Base-by-base conservation (phyloP, 92 coral and sea anemone genomes). In the Phymanthus crucifer region DNA sequence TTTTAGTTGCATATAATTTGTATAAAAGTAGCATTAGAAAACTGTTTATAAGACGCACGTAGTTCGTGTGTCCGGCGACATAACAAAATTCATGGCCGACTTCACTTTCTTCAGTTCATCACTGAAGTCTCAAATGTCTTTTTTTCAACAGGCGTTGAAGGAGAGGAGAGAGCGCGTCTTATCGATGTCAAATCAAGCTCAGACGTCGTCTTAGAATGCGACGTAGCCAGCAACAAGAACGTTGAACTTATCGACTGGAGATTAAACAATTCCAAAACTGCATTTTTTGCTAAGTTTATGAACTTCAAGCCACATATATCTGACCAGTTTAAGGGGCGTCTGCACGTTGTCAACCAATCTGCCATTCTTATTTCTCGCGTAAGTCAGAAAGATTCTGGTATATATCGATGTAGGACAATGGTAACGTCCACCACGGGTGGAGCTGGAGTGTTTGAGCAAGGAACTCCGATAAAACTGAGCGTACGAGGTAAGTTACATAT, bases 211-310 rank as follows among this genome's bases (percentile, higher is more conserved):
- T 50, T 92, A 47, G 72, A 76, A 32, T 92, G 97, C 69, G 90
- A 92, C 43, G 70, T 81, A 34, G 77, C 73, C 23, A 80, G 73
- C 33, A 75, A 68, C 45, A 70, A 80, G 19, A 61, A 77, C 0
- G 75, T 89, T 6, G 85, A 90, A 21, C 81, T 90, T 80, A 70
- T 93, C 52, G 94, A 93, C 73, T 96, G 99, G 99, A 90, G 91
- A 45, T 79, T 84, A 73, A 91, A 88, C 73, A 90, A 88, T 33
- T 90, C 99, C 37, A 89, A 85, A 70, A 89, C 83, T 40, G 78
- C 95, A 24, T 71, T 96, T 54, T 88, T 93, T 45, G 82, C 91
- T 47, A 96, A 93, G 86, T 96, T 90, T 72, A 90, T 91, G 91
- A 86, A 85, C 61, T 87, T 91, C 67, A 90, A 93, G 34, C 92